Conservation (phyloP, 64 coral and sea anemone species). For the Dendronephthya gigantea region DNA sequence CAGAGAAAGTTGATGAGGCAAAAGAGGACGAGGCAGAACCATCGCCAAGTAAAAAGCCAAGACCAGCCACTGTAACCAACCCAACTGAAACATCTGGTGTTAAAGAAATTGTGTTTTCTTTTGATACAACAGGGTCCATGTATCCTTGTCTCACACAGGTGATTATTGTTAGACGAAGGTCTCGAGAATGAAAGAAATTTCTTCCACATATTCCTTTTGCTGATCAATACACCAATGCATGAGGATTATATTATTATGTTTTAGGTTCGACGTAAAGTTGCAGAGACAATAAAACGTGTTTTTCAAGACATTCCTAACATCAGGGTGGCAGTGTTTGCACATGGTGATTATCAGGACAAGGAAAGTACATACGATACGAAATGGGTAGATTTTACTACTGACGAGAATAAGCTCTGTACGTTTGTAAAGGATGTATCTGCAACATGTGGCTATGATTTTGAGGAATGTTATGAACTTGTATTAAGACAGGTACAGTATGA, state of each 20-base stretch:
- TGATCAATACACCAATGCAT: no score
- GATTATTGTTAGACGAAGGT: neutral
- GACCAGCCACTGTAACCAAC: constrained; percentile 14
- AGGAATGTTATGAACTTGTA: constrained; percentile 98
- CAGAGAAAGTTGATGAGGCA: neutral
- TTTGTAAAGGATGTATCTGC: constrained; percentile 88
- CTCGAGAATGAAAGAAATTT: no score
- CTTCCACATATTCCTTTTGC: no score
- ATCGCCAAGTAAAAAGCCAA: constrained; percentile 58
- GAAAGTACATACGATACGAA: constrained; percentile 65
- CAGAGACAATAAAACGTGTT: constrained; percentile 67
- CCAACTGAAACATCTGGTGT: constrained; percentile 25
- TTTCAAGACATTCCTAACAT: constrained; percentile 67
- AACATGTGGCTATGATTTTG: constrained; percentile 79
- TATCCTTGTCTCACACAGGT: constrained; percentile 95
- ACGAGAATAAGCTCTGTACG: constrained; percentile 69
- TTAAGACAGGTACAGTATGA: constrained; percentile 58
- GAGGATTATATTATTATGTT: no score
- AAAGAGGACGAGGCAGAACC: constrained; percentile 27
- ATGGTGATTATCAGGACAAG: constrained; percentile 91
- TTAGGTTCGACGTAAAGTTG: constrained; percentile 75
- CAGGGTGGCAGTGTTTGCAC: constrained; percentile 82
- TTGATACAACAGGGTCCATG: constrained; percentile 99
- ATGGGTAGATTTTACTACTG: constrained; percentile 81
- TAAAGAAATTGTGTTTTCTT: constrained; percentile 97